These are phyloP conservation scores for Drosophila mayaguana DNA, from an alignment of 2,888 invertebrate genomes.

Conservation along the genomic window DNA sequence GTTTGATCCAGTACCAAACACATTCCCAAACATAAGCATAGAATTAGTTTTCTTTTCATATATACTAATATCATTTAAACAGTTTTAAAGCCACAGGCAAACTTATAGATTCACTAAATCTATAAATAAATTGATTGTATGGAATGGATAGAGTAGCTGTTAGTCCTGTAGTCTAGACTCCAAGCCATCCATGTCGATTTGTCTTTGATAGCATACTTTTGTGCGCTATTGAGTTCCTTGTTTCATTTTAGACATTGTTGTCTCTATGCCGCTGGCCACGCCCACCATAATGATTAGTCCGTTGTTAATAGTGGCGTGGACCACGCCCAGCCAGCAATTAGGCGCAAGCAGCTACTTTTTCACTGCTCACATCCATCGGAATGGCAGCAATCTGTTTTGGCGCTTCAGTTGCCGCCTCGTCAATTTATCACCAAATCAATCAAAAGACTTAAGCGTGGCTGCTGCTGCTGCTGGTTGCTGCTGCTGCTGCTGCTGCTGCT, in stretches of 20 bases:
- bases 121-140: too few species aligned
- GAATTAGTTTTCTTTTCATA: not conserved
- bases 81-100: too few species aligned
- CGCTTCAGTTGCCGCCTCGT: slow-evolving; percentile 69
- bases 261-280: not conserved
- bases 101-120: too few species aligned
- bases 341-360: slow-evolving; percentile 32
- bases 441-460: slow-evolving; percentile 63
- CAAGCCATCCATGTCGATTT: not conserved
- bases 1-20: too few species aligned
- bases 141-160: not conserved
- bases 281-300: slow-evolving; percentile 26
- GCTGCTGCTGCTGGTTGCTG: slow-evolving; percentile 12
- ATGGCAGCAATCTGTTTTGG: slow-evolving; percentile 68
- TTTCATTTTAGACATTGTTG: not conserved
- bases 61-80: too few species aligned
- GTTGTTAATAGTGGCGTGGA: slow-evolving; percentile 34
- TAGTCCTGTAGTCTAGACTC: not conserved
- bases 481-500: slow-evolving; percentile 9
- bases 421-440: slow-evolving; percentile 80
- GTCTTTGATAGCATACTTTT: slow-evolving; percentile 3
- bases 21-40: too few species aligned
- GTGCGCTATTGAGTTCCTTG: not conserved
- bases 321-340: slow-evolving; percentile 57
- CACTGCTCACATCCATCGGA: slow-evolving; percentile 47